Evolutionary conservation across 2,888 invertebrate species (phyloP).

Genomic region (Phytoseiulus persimilis): DNA sequence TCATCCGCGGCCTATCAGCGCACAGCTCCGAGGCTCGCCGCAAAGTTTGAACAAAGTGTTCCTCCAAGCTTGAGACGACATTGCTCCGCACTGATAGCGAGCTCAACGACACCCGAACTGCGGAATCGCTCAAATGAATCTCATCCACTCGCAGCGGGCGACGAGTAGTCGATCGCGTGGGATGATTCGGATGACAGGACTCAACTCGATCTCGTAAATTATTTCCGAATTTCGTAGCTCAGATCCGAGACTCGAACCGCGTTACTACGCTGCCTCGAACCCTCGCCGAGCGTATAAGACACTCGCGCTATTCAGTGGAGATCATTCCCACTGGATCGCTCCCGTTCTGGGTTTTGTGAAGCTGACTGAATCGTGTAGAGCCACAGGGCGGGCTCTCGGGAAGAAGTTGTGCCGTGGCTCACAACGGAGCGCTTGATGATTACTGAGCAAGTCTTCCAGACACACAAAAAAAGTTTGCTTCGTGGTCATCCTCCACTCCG

Average conservation of each 20-base stretch:
- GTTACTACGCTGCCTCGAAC: not conserved
- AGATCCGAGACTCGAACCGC: not conserved
- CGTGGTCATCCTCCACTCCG: no score
- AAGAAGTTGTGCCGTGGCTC: no score
- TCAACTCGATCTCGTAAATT: not conserved
- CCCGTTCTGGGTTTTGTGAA: no score
- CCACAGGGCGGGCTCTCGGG: no score
- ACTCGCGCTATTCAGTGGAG: not conserved
- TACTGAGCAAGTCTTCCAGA: no score
- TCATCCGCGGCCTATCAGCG: not conserved
- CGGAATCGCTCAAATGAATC: slow-evolving; percentile 5
- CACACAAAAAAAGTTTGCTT: no score
- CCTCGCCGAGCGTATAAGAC: not conserved
- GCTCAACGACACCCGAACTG: not conserved
- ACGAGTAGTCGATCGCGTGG: not conserved
- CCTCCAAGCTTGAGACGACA: not conserved
- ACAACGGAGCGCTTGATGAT: no score
- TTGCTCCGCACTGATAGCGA: not conserved
- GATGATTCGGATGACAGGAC: not conserved
- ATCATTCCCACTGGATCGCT: no score
- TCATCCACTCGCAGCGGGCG: not conserved
- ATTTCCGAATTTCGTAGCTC: not conserved
- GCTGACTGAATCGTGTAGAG: no score
- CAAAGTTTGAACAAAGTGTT: slow-evolving; percentile 5
- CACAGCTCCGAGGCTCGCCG: not conserved